These are phyloP conservation scores for Nothocercus nigrocapillus DNA, from an alignment of 2,113 vertebrate species.

Conservation along the genomic window DNA sequence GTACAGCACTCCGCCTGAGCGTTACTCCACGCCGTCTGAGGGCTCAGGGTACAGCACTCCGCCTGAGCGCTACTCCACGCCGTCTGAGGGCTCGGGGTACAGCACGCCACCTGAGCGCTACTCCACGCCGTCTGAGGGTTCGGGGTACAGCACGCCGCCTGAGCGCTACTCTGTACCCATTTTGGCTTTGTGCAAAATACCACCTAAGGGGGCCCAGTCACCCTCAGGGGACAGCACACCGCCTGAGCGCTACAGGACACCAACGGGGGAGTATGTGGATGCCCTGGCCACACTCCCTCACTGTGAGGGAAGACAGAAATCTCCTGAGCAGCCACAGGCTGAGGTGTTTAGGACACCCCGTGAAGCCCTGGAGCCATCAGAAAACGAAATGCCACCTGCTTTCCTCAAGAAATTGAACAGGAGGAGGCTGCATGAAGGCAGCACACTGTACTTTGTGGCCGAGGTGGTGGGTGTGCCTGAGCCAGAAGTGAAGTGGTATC, in stretches of 20 bases:
- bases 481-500: constrained; percentile 94
- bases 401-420: constrained; percentile 90
- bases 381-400: constrained; percentile 90
- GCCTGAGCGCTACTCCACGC: constrained; percentile 80
- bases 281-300: constrained; percentile 54
- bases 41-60: not conserved
- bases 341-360: constrained; percentile 80
- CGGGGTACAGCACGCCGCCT: not conserved
- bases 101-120: constrained; percentile 80
- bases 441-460: constrained; percentile 82
- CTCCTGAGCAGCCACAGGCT: constrained; percentile 73
- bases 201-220: constrained; percentile 65
- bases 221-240: constrained; percentile 81
- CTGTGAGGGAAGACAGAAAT: constrained; percentile 72
- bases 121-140: constrained; percentile 76
- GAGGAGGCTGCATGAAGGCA: constrained; percentile 86
- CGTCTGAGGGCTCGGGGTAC: constrained; percentile 70
- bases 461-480: constrained; percentile 91
- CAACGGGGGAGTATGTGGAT: constrained; percentile 81
- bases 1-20: constrained; percentile 79
- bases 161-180: constrained; percentile 86
- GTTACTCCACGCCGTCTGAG: constrained; percentile 78
- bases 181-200: constrained; percentile 79
- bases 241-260: constrained; percentile 81
- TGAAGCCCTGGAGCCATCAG: constrained; percentile 84